Percentiles rank a stretch among this genome's conserved stretches.
phyloP scores from a whole-genome alignment of 2,888 invertebrate species.

The Epistrophe grossulariae region DNA sequence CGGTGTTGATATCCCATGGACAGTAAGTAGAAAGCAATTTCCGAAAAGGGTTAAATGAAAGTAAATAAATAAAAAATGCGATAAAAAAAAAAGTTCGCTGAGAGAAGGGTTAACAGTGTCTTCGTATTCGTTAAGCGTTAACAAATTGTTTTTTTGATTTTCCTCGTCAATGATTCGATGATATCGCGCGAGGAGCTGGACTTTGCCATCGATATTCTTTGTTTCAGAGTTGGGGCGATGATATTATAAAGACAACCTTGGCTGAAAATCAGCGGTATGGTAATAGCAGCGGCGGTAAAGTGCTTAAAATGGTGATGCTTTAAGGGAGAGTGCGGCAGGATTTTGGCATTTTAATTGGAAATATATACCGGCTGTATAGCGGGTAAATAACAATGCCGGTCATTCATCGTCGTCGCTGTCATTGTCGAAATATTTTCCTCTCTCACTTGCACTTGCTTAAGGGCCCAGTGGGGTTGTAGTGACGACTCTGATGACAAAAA shows the following conservation, averaged over 20 bases:
- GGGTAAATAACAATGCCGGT: conserved; percentile 67
- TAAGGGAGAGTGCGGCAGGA: conserved; percentile 4
- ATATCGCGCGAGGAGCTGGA: conserved; percentile 42
- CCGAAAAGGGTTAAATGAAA: conserved; percentile 74
- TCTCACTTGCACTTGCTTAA: neutral
- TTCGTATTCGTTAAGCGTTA: conserved; percentile 68
- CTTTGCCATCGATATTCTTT: conserved; percentile 50
- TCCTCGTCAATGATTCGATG: conserved; percentile 72
- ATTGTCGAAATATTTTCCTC: conserved; percentile 20
- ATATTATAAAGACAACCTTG: conserved; percentile 25
- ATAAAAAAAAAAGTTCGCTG: conserved; percentile 8
- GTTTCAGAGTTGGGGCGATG: conserved; percentile 15
- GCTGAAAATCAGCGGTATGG: conserved; percentile 34
- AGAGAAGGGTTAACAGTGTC: conserved; percentile 47
- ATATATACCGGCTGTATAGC: conserved; percentile 66
- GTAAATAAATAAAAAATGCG: conserved; percentile 59
- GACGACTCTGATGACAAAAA: conserved; percentile 67
- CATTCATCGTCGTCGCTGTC: neutral
- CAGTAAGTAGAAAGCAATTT: conserved; percentile 70
- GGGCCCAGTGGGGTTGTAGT: conserved; percentile 20
- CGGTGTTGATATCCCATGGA: conserved; percentile 59
- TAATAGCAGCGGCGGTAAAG: conserved; percentile 39
- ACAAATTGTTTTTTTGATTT: conserved; percentile 75
- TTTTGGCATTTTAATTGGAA: conserved; percentile 73
- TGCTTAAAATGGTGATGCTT: conserved; percentile 56